Evolutionary conservation across 2,113 vertebrate species (phyloP).

Genomic region (Burhinus bistriatus): DNA sequence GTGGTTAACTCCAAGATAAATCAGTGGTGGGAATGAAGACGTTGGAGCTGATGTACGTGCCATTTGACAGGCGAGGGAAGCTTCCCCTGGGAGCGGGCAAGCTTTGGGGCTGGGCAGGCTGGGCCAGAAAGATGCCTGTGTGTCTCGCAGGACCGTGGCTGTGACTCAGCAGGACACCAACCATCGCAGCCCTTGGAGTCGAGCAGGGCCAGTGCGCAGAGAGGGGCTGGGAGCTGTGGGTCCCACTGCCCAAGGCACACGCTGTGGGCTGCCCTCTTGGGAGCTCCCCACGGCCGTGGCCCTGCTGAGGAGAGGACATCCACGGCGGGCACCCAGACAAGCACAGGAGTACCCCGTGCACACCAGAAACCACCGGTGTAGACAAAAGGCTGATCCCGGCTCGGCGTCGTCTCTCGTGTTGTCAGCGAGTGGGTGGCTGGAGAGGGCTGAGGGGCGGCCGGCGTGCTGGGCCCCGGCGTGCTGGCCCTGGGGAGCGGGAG

Average conservation of each 20-base stretch:
- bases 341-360: not conserved
- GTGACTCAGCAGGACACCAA: not conserved
- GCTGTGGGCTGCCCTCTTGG: not conserved
- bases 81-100: not conserved
- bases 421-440: not conserved
- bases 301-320: not conserved
- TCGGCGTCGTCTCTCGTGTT: accelerated
- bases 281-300: not conserved
- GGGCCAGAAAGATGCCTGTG: not conserved
- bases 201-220: accelerated
- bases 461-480: not conserved
- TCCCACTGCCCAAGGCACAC: not conserved
- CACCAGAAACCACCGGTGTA: accelerated
- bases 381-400: not conserved
- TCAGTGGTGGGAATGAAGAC: not conserved
- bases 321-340: not conserved
- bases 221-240: not conserved
- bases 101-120: not conserved
- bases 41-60: not conserved
- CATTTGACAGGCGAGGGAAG: not conserved
- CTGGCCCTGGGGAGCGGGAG: not conserved
- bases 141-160: not conserved
- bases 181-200: not conserved
- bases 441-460: not conserved
- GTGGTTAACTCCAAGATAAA: not conserved